phyloP scores from a whole-genome alignment of 2,888 invertebrate species.

The Rhagophthalmus giganteus region DNA sequence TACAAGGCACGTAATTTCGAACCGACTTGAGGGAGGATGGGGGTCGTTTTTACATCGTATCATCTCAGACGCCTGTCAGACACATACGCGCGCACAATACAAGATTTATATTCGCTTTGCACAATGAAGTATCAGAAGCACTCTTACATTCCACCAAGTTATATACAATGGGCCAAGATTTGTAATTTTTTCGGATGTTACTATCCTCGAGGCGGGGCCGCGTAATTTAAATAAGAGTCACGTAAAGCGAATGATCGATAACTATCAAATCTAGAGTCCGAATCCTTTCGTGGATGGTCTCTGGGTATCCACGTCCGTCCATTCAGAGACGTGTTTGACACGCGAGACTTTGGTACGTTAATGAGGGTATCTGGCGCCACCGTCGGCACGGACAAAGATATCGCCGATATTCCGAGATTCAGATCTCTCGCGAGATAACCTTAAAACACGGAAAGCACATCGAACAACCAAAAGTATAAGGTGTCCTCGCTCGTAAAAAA shows the following conservation, averaged over 20 bases:
- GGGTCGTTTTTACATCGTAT: slow-evolving; percentile 46
- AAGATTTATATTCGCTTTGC: slow-evolving; percentile 47
- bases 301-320: slow-evolving; percentile 23
- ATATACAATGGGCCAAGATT: slow-evolving; percentile 23
- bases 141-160: slow-evolving; percentile 22
- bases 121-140: slow-evolving; percentile 40
- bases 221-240: background rate
- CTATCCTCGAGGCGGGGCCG: slow-evolving; percentile 12
- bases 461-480: slow-evolving; percentile 44
- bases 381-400: slow-evolving; percentile 53
- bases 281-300: slow-evolving; percentile 5
- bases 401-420: slow-evolving; percentile 53
- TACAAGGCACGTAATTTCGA: slow-evolving; percentile 55
- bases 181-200: slow-evolving; percentile 21
- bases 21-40: slow-evolving; percentile 30
- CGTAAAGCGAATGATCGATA: background rate
- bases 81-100: slow-evolving; percentile 49
- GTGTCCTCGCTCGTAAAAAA: slow-evolving; percentile 36
- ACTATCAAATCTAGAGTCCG: background rate
- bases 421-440: slow-evolving; percentile 54
- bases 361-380: slow-evolving; percentile 55
- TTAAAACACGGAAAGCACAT: slow-evolving; percentile 53
- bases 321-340: slow-evolving; percentile 31
- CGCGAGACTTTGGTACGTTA: slow-evolving; percentile 39
- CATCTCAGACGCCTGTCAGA: slow-evolving; percentile 48